Evolutionary conservation across 37 sponge, comb jelly and placozoan species (phyloP).

Genomic region (Hexactinellida sp.): DNA sequence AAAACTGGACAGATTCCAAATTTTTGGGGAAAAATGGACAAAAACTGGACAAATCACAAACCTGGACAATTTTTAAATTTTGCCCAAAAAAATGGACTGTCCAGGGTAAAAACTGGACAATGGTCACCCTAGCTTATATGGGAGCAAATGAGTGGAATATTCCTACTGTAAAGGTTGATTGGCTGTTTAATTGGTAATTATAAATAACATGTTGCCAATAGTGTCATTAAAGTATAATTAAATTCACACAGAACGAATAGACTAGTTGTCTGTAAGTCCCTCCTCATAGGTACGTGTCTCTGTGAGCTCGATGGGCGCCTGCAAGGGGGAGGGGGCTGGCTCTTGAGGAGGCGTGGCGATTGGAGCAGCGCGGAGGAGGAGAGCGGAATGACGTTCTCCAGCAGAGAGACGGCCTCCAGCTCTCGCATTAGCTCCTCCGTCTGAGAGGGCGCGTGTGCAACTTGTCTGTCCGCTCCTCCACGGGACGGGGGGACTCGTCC

Average conservation of each 20-base stretch:
- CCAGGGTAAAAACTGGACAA: too few relatives aligned
- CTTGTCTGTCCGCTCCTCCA: not conserved
- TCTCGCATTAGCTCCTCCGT: slow-evolving; percentile 12
- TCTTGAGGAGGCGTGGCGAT: not conserved
- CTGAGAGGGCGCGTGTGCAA: not conserved
- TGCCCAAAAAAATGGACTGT: too few relatives aligned
- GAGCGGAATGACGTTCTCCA: not conserved
- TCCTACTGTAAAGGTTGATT: not conserved
- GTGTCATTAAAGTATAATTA: too few relatives aligned
- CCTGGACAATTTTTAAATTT: too few relatives aligned
- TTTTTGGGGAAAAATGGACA: too few relatives aligned
- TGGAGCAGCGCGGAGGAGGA: not conserved
- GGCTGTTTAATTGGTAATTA: not conserved
- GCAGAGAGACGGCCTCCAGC: not conserved
- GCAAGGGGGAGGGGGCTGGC: not conserved
- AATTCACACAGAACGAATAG: too few relatives aligned
- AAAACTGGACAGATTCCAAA: too few relatives aligned
- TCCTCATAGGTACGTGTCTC: too few relatives aligned
- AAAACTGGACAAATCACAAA: too few relatives aligned
- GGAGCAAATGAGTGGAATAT: not conserved
- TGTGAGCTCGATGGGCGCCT: too few relatives aligned
- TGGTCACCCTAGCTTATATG: not conserved
- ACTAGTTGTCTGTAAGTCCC: too few relatives aligned
- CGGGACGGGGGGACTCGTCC: not conserved
- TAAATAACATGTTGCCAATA: too few relatives aligned